Evolutionary conservation across 2,113 vertebrate genomes (phyloP), one percentile per base, ranked within the genome.

Genomic region (Merops nubicus): DNA sequence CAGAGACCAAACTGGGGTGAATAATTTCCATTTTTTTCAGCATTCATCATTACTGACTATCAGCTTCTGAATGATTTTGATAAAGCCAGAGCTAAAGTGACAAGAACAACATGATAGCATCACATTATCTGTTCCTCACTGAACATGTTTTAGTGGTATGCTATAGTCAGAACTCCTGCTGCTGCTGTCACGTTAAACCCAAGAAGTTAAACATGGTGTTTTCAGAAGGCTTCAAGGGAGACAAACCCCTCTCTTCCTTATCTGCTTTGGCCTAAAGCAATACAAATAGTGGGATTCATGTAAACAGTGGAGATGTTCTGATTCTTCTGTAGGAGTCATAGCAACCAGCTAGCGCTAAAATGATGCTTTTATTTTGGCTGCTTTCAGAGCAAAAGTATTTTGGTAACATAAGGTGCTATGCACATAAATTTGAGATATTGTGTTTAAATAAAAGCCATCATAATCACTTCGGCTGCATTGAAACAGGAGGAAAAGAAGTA

Each of bases 221-320:
- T 90, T 34, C 51, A 38, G 47, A 62, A 45, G 15, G 8, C n/a
- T 79, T 23, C 11, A 59, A 77, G 33, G 26, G 14, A 91, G 15
- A 70, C 20, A 70, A 80, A 4, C 5, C 31, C 22, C 33, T 65
- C 9, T 42, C 17, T 50, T 93, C 15, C 15, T 50, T 48, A n/a
- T 56, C 36, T 91, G 28, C n/a, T 84, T 74, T 79, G 50, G 19
- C 51, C 36, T 88, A 48, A 85, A 91, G 38, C 50, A 76, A 21
- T 62, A 78, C 40, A 94, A 96, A 94, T 18, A 82, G 26, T 56
- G 28, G n/a, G n/a, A n/a, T n/a, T n/a, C n/a, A n/a, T n/a, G n/a
- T n/a, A n/a, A n/a, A n/a, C n/a, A n/a, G n/a, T n/a, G n/a, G n/a
- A n/a, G n/a, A n/a, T n/a, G n/a, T n/a, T n/a, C n/a, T n/a, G n/a